Conservation (phyloP, 2,113 vertebrate species). For the Cepphus grylle region DNA sequence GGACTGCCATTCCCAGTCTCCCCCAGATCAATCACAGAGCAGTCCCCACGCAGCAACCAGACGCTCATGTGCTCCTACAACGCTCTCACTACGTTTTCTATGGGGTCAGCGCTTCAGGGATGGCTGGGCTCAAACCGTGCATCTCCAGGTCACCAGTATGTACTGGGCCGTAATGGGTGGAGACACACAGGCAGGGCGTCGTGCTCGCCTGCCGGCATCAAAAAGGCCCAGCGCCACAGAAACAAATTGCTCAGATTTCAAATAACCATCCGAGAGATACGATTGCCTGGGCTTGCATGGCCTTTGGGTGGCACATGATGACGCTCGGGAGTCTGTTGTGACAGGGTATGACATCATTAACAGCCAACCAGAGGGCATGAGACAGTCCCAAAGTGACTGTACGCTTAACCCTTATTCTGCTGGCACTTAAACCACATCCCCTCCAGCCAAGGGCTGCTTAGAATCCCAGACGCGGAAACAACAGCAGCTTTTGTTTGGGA, state of each 20-base stretch:
- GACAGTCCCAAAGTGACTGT: neutral
- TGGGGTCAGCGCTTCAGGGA: neutral
- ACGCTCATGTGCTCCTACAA: accelerated
- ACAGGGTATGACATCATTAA: neutral
- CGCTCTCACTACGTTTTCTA: neutral
- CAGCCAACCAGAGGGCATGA: neutral
- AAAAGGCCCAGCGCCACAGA: neutral
- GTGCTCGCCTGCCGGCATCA: neutral
- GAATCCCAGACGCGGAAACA: neutral
- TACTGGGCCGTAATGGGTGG: neutral
- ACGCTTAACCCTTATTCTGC: neutral
- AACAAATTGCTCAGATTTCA: neutral
- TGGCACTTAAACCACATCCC: neutral
- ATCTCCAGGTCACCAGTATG: neutral
- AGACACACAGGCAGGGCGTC: neutral
- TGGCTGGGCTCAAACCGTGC: neutral
- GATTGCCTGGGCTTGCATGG: neutral
- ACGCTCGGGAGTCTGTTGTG: neutral
- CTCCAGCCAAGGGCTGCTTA: neutral
- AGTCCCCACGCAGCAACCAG: accelerated
- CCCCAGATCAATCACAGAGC: neutral
- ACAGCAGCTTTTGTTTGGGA: neutral
- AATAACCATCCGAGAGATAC: neutral
- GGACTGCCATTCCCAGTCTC: too few species aligned
- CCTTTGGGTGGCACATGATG: neutral